A percentile compares a stretch with the other conserved stretches of the same genome.
Conservation (phyloP, 2,797 vertebrate genomes). For the Pseudopleuronectes americanus region DNA sequence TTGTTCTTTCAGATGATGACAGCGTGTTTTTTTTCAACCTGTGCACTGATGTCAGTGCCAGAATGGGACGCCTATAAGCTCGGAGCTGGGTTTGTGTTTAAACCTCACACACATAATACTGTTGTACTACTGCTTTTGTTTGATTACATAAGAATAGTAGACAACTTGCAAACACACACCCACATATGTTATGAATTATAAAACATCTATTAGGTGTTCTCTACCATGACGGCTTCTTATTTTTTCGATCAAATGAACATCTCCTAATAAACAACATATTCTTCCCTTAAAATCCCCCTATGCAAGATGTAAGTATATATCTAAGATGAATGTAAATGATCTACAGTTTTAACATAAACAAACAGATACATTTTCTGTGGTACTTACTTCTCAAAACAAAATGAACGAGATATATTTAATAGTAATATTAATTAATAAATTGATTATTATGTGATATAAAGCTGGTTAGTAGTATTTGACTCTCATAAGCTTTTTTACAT, state of each 20-base stretch:
- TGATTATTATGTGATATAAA: neutral
- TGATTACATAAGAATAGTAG: conserved; percentile 30
- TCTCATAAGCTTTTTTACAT: neutral
- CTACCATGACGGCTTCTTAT: neutral
- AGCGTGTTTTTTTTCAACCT: neutral
- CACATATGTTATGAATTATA: neutral
- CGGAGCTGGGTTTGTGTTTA: conserved; percentile 33
- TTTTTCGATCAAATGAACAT: neutral
- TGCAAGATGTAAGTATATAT: no score
- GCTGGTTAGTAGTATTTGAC: neutral
- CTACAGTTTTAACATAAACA: neutral
- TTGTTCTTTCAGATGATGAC: conserved; percentile 22
- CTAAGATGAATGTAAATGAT: no score
- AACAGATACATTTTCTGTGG: neutral
- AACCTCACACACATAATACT: conserved; percentile 30
- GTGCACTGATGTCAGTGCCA: conserved; percentile 31
- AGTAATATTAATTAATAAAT: neutral
- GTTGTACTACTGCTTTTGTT: neutral
- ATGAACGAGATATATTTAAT: neutral
- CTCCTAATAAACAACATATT: no score
- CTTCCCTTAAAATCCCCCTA: neutral
- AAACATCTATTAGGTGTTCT: neutral
- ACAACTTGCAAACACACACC: conserved; percentile 16
- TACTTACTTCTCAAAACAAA: neutral
- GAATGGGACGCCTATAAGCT: conserved; percentile 20